Evolutionary conservation across 2,888 invertebrate species (phyloP).

Genomic region (Molorchus minor): DNA sequence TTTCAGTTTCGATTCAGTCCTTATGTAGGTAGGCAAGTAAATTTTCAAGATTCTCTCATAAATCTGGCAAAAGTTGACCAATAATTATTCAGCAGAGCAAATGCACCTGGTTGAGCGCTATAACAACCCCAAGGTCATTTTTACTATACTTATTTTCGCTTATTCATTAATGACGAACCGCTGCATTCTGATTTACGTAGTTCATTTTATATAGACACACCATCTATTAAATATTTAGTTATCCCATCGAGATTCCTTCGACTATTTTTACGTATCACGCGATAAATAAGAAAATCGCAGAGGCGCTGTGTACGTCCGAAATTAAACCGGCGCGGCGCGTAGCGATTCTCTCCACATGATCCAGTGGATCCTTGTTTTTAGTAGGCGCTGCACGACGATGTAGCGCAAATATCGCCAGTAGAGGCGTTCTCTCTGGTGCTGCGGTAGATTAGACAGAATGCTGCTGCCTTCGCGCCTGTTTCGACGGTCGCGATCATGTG

Average conservation of each 20-base stretch:
- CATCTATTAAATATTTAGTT: no score
- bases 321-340: slow-evolving; percentile 19
- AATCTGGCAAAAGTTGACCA: no score
- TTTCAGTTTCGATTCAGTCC: no score
- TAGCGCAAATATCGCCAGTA: slow-evolving; percentile 30
- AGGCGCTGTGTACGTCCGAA: slow-evolving; percentile 5
- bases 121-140: slow-evolving; percentile 2
- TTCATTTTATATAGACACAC: no score
- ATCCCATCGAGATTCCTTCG: not conserved
- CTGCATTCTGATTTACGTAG: no score
- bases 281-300: slow-evolving; percentile 11
- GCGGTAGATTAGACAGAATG: slow-evolving; percentile 10
- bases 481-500: slow-evolving; percentile 12
- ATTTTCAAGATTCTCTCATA: no score
- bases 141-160: slow-evolving; percentile 3
- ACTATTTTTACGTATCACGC: slow-evolving; percentile 8
- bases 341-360: slow-evolving; percentile 18
- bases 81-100: not conserved
- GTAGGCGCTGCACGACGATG: slow-evolving; percentile 30
- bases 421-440: slow-evolving; percentile 26
- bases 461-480: slow-evolving; percentile 9
- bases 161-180: not conserved
- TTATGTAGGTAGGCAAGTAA: no score
- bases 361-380: slow-evolving; percentile 30
- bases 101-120: not conserved